Percentiles rank a stretch among this genome's conserved stretches.
Conservation (phyloP, 2,888 invertebrate species). For the Linnaemya vulpina region DNA sequence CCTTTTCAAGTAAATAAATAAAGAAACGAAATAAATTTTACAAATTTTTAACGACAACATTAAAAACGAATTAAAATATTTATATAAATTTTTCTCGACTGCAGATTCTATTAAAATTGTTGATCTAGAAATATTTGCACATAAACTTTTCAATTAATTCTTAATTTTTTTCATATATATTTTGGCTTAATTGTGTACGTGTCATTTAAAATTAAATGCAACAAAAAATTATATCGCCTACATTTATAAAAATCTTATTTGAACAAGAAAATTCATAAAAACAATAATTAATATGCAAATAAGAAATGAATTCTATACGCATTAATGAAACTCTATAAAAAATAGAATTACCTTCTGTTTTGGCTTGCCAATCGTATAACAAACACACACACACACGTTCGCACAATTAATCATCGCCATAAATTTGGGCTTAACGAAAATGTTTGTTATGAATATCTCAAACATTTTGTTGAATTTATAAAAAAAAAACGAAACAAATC, state of each 20-base stretch:
- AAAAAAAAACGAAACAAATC: too few relatives aligned
- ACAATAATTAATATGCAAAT: constrained; percentile 32
- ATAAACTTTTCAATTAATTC: constrained; percentile 21
- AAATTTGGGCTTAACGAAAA: constrained; percentile 16
- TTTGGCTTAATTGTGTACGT: constrained; percentile 29
- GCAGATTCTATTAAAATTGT: constrained; percentile 42
- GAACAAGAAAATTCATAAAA: constrained; percentile 11
- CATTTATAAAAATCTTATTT: constrained; percentile 43
- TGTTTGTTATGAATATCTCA: not conserved
- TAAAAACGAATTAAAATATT: constrained; percentile 51
- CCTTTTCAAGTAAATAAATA: constrained; percentile 33
- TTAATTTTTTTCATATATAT: not conserved
- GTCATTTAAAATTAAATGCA: constrained; percentile 65
- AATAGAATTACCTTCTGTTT: not conserved
- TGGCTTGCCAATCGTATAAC: constrained; percentile 16
- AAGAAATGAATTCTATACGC: constrained; percentile 17
- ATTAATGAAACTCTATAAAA: constrained; percentile 31
- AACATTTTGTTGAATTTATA: not conserved
- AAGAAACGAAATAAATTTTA: constrained; percentile 9
- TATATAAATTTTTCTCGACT: constrained; percentile 19
- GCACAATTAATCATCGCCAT: constrained; percentile 49
- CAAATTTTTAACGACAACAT: constrained; percentile 39
- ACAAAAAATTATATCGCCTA: constrained; percentile 44
- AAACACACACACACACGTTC: constrained; percentile 29
- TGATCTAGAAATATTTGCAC: constrained; percentile 52